phyloP scores from a whole-genome alignment of 2,113 vertebrate genomes.

The Myotis lucifugus region DNA sequence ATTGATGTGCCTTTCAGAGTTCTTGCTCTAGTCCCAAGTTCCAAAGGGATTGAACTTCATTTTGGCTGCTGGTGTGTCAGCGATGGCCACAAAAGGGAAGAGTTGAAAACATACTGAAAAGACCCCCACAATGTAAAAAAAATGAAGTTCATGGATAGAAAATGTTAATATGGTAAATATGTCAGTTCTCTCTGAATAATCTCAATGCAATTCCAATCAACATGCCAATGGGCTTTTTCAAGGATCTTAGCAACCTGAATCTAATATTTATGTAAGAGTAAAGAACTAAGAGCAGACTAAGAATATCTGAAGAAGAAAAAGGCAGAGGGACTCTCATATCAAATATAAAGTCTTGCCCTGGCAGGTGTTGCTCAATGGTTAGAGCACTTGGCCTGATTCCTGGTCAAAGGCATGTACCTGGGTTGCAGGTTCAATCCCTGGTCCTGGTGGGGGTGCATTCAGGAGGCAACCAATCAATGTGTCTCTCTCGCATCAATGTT shows the following conservation, averaged over 20 bases:
- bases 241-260: not conserved
- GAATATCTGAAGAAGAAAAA: conserved; percentile 6
- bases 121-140: not conserved
- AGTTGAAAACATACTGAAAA: not conserved
- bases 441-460: too few species aligned
- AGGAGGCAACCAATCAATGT: too few species aligned
- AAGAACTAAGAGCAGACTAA: not conserved
- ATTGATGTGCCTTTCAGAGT: not conserved
- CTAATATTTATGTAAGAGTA: not conserved
- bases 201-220: not conserved
- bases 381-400: too few species aligned
- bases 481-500: too few species aligned
- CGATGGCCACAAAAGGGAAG: not conserved
- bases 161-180: not conserved
- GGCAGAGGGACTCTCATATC: not conserved
- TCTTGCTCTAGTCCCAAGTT: not conserved
- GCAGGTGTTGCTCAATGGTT: too few species aligned
- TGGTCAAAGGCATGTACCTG: too few species aligned
- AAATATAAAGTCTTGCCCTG: not conserved
- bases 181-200: not conserved
- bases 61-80: not conserved
- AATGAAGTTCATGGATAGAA: not conserved
- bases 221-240: not conserved
- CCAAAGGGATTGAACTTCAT: not conserved
- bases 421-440: too few species aligned